A percentile compares a stretch with the other conserved stretches of the same genome.
Conservation (phyloP, 2,113 vertebrate genomes). For the Thermophis baileyi region DNA sequence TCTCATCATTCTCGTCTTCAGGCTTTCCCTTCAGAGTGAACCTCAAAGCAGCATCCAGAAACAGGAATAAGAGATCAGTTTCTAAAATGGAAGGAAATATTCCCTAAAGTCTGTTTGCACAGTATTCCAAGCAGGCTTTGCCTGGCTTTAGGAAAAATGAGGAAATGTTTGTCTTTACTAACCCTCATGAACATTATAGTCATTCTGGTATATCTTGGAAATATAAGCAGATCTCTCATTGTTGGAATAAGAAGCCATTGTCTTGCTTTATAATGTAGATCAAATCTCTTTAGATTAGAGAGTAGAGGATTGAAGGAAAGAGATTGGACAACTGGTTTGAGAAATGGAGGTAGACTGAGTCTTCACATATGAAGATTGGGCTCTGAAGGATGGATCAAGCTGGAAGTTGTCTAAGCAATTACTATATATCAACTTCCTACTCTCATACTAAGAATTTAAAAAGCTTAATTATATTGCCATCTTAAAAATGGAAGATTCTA, state of each 20-base stretch:
- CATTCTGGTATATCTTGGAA: background rate
- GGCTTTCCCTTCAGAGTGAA: background rate
- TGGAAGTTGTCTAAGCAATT: background rate
- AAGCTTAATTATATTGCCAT: background rate
- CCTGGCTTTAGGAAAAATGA: background rate
- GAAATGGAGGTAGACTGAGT: background rate
- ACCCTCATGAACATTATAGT: background rate
- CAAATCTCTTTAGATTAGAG: too few relatives aligned
- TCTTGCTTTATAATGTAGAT: background rate
- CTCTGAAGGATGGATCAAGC: background rate
- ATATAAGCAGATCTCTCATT: background rate
- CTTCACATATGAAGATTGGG: background rate
- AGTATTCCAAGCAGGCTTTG: background rate
- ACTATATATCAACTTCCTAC: background rate
- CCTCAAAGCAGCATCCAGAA: background rate
- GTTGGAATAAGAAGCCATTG: background rate
- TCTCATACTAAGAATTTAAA: too few relatives aligned
- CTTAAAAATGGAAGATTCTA: background rate
- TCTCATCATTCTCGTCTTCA: background rate
- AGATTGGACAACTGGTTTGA: background rate
- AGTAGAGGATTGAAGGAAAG: background rate
- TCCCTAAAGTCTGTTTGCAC: conserved; percentile 11
- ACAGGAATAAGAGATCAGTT: background rate
- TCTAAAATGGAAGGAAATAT: background rate
- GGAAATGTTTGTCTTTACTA: background rate